Percentiles rank a stretch among this genome's conserved stretches.
Evolutionary conservation across 2,113 vertebrate species (phyloP).

Genomic region (Oostethus manadensis): DNA sequence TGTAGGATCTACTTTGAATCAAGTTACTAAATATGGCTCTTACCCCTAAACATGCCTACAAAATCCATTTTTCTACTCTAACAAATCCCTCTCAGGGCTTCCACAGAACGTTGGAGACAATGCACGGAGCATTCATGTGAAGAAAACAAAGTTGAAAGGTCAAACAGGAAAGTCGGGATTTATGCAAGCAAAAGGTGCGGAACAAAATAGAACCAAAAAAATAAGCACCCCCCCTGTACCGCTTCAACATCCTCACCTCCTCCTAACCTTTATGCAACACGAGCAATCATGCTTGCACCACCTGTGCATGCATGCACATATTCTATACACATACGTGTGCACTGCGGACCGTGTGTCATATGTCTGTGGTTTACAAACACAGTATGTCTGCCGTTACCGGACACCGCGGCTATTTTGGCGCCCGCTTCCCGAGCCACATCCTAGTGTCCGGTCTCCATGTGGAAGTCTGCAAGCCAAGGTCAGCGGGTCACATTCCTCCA

Average conservation of each 20-base stretch:
- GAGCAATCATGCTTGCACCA: constrained; percentile 41
- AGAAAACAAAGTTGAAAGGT: constrained; percentile 46
- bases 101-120: too few relatives aligned
- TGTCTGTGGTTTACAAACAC: constrained; percentile 67
- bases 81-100: too few relatives aligned
- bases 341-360: constrained; percentile 44
- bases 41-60: too few relatives aligned
- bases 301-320: constrained; percentile 35
- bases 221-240: background rate
- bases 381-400: constrained; percentile 62
- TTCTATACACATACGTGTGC: constrained; percentile 13
- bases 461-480: constrained; percentile 71
- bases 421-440: constrained; percentile 54
- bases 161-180: constrained; percentile 75
- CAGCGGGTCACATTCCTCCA: constrained; percentile 73
- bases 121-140: too few relatives aligned
- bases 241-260: background rate
- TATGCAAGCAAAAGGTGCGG: constrained; percentile 62
- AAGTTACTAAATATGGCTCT: too few relatives aligned
- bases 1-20: too few relatives aligned
- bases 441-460: constrained; percentile 62
- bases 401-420: constrained; percentile 70
- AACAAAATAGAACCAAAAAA: constrained; percentile 33
- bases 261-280: constrained; percentile 27
- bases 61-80: too few relatives aligned